Conservation (phyloP, 1,140 invertebrate species). For the Nymphalis io region DNA sequence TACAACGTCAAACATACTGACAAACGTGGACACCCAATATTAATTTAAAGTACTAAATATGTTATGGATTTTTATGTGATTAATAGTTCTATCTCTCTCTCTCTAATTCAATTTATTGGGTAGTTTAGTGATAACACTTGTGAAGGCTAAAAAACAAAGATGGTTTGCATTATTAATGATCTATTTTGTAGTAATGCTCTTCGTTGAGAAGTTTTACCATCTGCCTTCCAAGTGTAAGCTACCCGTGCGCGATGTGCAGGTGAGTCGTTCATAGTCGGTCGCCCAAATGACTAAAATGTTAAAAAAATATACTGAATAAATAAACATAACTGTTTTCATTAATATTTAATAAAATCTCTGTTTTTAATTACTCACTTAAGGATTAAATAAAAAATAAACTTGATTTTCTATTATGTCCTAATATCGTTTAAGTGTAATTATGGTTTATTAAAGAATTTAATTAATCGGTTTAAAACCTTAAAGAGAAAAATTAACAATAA, state of each 20-base stretch:
- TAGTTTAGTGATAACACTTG: conserved; percentile 18
- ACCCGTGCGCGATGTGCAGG: conserved; percentile 5
- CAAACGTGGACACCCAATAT: conserved; percentile 33
- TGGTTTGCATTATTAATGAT: conserved; percentile 7
- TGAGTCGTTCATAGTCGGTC: conserved; percentile 18
- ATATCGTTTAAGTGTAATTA: too few species aligned
- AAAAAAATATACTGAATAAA: not conserved
- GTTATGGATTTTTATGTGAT: conserved; percentile 26
- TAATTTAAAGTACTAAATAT: conserved; percentile 30
- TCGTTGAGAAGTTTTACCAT: not conserved
- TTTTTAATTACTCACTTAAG: too few species aligned
- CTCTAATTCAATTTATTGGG: conserved; percentile 6
- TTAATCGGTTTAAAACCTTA: too few species aligned
- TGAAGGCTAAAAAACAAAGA: conserved; percentile 6
- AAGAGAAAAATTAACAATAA: too few species aligned
- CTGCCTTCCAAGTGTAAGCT: conserved; percentile 17
- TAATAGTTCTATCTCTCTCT: conserved; percentile 35
- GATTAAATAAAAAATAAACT: too few species aligned
- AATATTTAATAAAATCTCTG: too few species aligned
- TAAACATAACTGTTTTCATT: not conserved
- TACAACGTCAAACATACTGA: conserved; percentile 38
- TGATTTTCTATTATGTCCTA: too few species aligned
- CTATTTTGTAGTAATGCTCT: conserved; percentile 24
- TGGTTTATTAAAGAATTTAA: too few species aligned
- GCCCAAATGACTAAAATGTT: conserved; percentile 6